Evolutionary conservation across 2,797 vertebrate genomes (phyloP), one percentile per base, ranked within the genome.

Genomic region (Urophycis tenuis): DNA sequence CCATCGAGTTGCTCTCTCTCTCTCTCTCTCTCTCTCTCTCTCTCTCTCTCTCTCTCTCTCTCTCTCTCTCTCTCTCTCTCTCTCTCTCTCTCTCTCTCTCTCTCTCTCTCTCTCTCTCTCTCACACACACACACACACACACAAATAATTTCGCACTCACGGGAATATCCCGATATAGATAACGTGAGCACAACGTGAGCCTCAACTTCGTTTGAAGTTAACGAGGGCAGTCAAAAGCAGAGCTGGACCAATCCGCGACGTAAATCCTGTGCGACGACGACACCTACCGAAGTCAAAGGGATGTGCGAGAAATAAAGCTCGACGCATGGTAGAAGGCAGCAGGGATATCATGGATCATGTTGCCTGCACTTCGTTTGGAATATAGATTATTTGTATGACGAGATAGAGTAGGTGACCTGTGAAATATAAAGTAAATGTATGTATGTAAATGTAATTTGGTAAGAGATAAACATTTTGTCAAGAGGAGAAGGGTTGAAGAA

Each of bases 251-350:
- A 49, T 17, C 12, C 41, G 41, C 41, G 19, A 22, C 45, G 45
- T 53, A 53, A 53, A 29, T 29, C 60, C 60, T 67, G 60, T 67
- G 10, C n/a, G 29, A 67, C 60, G 60, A 67, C 60, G 60, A 82
- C 82, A 86, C 75, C 81, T 79, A 77, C 78, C 82, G 86, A 83
- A 30, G 22, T 0, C 78, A 60, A 25, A 0, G 1, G 70, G 81
- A 25, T 12, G n/a, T 29, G 60, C 60, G 29, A 17, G 17, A 33
- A 71, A 33, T 7, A 33, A 32, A 33, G 3, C 19, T 7, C 22
- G 32, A 71, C 15, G 70, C 11, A 29, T 31, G 67, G 25, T 2
- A 7, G 17, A 1, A 11, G 32, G 31, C 1, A 2, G 70, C 9
- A 35, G 17, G 32, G 0, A 53, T 79, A n/a, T 71, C 83, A 36